Evolutionary conservation across 2,113 vertebrate genomes (phyloP).

Genomic region (Genyomyrus donnyi): DNA sequence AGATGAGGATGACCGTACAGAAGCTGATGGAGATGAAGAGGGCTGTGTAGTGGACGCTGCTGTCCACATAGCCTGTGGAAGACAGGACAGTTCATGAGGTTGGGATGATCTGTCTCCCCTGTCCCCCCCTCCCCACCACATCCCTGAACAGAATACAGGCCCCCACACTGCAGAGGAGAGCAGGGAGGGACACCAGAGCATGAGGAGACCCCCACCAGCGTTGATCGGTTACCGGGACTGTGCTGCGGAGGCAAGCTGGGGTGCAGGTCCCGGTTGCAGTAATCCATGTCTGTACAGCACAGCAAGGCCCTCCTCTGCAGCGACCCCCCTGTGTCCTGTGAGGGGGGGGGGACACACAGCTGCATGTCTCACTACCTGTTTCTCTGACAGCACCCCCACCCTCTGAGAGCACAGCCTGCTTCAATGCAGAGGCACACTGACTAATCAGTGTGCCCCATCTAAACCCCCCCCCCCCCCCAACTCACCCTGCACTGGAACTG

Average conservation of each 20-base stretch:
- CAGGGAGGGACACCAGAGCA: not conserved
- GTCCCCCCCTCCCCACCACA: not conserved
- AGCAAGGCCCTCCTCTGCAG: slow-evolving; percentile 76
- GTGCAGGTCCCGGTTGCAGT: slow-evolving; percentile 83
- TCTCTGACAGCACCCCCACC: not conserved
- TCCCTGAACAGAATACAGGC: too few species aligned
- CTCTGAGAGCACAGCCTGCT: not conserved
- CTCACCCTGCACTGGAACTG: slow-evolving; percentile 97
- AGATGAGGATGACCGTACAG: slow-evolving; percentile 71
- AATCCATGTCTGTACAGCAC: slow-evolving; percentile 85
- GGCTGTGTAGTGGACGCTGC: slow-evolving; percentile 76
- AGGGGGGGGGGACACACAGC: not conserved
- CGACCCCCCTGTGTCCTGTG: slow-evolving; percentile 76
- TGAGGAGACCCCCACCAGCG: not conserved
- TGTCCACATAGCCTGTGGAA: slow-evolving; percentile 72
- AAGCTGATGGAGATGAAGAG: slow-evolving; percentile 78
- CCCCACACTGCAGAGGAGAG: not conserved
- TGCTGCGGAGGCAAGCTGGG: slow-evolving; percentile 81
- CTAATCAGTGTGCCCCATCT: not conserved
- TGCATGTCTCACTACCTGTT: not conserved
- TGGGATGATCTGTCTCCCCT: not conserved
- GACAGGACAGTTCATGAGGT: not conserved
- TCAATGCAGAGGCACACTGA: not conserved
- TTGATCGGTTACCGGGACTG: slow-evolving; percentile 62
- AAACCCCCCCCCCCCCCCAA: not conserved